Base-by-base conservation (phyloP, 2,797 vertebrate genomes). In the Gephyroberyx darwinii region DNA sequence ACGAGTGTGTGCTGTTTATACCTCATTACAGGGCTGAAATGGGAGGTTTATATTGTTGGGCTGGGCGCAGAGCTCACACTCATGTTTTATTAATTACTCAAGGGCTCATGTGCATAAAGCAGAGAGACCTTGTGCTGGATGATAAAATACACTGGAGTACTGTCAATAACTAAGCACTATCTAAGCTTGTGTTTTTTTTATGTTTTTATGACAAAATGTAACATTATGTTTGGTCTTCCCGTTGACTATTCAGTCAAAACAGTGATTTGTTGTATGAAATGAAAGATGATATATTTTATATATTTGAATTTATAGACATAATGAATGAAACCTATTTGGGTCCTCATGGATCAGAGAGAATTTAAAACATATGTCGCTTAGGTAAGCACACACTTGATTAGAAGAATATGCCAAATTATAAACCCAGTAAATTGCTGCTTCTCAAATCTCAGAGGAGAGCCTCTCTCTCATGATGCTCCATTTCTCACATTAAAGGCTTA, bases 401-500 rank as follows among this genome's bases (percentile, higher is more conserved):
- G 54, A 78, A 5, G 2, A 71, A 20, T 61, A 48, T 68, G 47
- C 72, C 13, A 77, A 56, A 75, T 75, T 33, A 69, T 56, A 75
- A 78, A 82, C 56, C 70, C 71, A 33, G 64, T 75, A 58, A 81
- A 68, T 73, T 48, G 22, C 43, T 59, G 57, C 64, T 73, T 80
- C 59, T 80, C 16, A 74, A 65, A 77, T 55, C 71, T 52, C 66
- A 4, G 56, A 54, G 61, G 62, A 71, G 39, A 70, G 56, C 16
- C 14, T 73, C 57, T 69, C 57, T 65, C 77, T 65, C 67, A 33
- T n/a, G 51, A 60, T 31, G 74, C 70, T 78, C 64, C 57, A 61
- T 84, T 84, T 82, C 69, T 83, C 84, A 78, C 71, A 69, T 66
- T 84, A 77, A 71, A 74, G 58, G 57, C 78, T 47, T 78, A 81